A percentile compares a stretch with the other conserved stretches of the same genome.
Evolutionary conservation across 2,888 invertebrate species (phyloP).

Genomic region (Venustoraphidia nigricollis): DNA sequence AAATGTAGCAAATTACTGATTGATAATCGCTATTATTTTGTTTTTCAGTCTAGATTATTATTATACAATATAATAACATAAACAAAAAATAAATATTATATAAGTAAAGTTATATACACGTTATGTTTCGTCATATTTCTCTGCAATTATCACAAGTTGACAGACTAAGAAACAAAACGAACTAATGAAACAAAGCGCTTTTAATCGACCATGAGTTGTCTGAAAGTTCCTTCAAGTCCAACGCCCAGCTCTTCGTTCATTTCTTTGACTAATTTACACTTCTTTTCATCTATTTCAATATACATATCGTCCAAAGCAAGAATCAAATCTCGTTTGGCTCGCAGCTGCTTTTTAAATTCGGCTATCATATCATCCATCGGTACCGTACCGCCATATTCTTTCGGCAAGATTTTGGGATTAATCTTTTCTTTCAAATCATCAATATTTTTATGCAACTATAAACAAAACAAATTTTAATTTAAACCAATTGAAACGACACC

Average conservation of each 20-base stretch:
- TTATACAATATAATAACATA: too few relatives aligned
- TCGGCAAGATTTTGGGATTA: slow-evolving; percentile 61
- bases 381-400: slow-evolving; percentile 77
- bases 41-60: too few relatives aligned
- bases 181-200: background rate
- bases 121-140: too few relatives aligned
- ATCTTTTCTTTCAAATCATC: slow-evolving; percentile 58
- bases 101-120: too few relatives aligned
- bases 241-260: slow-evolving; percentile 51
- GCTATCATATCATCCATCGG: slow-evolving; percentile 70
- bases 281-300: slow-evolving; percentile 45
- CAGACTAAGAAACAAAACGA: too few relatives aligned
- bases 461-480: slow-evolving; percentile 11
- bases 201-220: slow-evolving; percentile 71
- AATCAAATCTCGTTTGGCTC: slow-evolving; percentile 46
- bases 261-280: slow-evolving; percentile 26
- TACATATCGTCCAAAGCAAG: slow-evolving; percentile 61
- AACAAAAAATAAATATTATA: too few relatives aligned
- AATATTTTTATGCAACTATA: slow-evolving; percentile 56
- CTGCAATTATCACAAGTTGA: too few relatives aligned
- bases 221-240: slow-evolving; percentile 68
- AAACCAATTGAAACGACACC: background rate
- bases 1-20: too few relatives aligned
- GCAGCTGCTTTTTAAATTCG: slow-evolving; percentile 47
- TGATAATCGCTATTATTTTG: too few relatives aligned